Base-by-base conservation (phyloP, 1,140 invertebrate genomes). In the Heliconius congener region DNA sequence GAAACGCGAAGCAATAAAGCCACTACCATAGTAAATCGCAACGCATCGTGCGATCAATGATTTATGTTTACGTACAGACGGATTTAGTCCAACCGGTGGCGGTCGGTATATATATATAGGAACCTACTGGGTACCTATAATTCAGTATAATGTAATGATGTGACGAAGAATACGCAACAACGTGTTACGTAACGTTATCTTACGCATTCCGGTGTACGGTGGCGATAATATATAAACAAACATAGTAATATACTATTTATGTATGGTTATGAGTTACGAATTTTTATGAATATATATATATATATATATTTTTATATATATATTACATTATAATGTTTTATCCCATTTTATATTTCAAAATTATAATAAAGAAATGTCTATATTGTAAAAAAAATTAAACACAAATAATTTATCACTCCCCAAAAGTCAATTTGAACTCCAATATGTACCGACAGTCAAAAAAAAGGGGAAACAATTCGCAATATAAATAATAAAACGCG, bases 31-130 rank as follows among this genome's bases (percentile, higher is more conserved):
- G 66, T 85, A 85, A 89, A 93, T 89, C 89, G 89, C 88, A 89
- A 90, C 90, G 90, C 86, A 92, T 93, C 90, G 87, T 86, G 81
- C 86, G 86, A 90, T 92, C 82, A 84, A 88, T 92, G 91, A 92
- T 93, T 93, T 93, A 93, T 83, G 89, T 73, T 78, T 52, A 86
- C 85, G 27, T 18, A 66, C 71, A 80, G 76, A 84, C 81, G 80
- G 84, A 92, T 90, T 88, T 90, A 90, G 90, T 77, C 74, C 89
- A 74, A 81, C 80, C 83, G 83, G 88, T 23, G n/a, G 85, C 84
- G 83, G 77, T 52, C 34, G 9, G 0, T 6, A n/a, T 57, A 83
- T 42, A 42, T 42, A 42, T 42, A 11, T 11, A 11, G 11, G 42
- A 42, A 42, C 42, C 42, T 71, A 71, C 71, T 39, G 2, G 55